Evolutionary conservation across 2,888 invertebrate genomes (phyloP).

Genomic region (Diadegma fenestrale): DNA sequence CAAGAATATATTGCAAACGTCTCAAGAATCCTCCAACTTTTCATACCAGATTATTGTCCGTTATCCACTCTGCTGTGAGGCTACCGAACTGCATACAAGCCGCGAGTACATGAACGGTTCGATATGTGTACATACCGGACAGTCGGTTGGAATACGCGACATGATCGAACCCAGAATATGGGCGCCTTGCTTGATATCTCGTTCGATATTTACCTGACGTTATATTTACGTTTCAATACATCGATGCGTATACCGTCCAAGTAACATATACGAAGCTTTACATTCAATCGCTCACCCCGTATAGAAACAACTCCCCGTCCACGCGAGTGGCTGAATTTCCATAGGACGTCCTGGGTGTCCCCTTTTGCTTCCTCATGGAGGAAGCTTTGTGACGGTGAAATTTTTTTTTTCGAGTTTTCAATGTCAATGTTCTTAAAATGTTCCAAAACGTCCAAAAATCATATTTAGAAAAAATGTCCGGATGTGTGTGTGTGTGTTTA

Average conservation of each 20-base stretch:
- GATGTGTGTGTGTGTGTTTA: too few relatives aligned
- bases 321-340: neutral
- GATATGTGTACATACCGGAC: slow-evolving; percentile 20
- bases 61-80: slow-evolving; percentile 8
- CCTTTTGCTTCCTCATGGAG: too few relatives aligned
- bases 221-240: slow-evolving; percentile 48
- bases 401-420: too few relatives aligned
- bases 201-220: slow-evolving; percentile 55
- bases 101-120: slow-evolving; percentile 26
- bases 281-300: neutral
- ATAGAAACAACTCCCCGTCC: neutral
- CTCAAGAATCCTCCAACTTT: slow-evolving; percentile 19
- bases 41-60: neutral
- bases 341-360: neutral
- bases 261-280: neutral
- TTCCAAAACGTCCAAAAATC: too few relatives aligned
- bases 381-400: too few relatives aligned
- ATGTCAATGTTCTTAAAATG: too few relatives aligned
- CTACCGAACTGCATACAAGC: slow-evolving; percentile 43
- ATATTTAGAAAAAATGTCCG: too few relatives aligned
- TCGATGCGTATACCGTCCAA: slow-evolving; percentile 37
- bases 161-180: slow-evolving; percentile 31
- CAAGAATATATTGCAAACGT: slow-evolving; percentile 40
- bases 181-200: slow-evolving; percentile 48
- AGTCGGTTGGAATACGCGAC: slow-evolving; percentile 22